Evolutionary conservation across 1,140 invertebrate genomes (phyloP).

Genomic region (Phymastichus coffea): DNA sequence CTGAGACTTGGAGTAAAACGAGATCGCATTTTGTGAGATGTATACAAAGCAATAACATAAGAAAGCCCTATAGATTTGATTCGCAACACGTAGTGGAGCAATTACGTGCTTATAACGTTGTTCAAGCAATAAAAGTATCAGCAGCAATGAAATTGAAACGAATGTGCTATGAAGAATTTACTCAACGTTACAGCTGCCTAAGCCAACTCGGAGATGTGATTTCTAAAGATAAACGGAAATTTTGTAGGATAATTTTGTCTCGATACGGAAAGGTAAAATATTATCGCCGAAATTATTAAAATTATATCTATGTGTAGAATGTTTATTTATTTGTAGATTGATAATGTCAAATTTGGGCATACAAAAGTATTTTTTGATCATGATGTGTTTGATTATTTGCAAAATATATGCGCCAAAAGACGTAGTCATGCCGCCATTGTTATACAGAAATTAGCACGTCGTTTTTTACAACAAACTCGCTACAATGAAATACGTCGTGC

Average conservation of each 20-base stretch:
- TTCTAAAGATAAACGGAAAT: slow-evolving; percentile 71
- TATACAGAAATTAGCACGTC: slow-evolving; percentile 87
- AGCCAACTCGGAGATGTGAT: slow-evolving; percentile 77
- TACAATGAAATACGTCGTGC: slow-evolving; percentile 70
- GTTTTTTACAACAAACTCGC: slow-evolving; percentile 74
- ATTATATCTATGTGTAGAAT: too few species aligned
- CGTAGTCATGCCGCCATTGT: slow-evolving; percentile 83
- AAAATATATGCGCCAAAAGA: slow-evolving; percentile 86
- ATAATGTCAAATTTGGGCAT: slow-evolving; percentile 95
- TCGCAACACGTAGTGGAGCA: slow-evolving; percentile 90
- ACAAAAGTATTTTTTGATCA: slow-evolving; percentile 98
- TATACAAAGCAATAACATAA: slow-evolving; percentile 97
- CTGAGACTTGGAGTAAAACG: slow-evolving; percentile 91
- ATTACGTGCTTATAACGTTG: slow-evolving; percentile 91
- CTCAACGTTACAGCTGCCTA: slow-evolving; percentile 84
- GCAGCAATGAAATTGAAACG: slow-evolving; percentile 95
- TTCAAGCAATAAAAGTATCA: slow-evolving; percentile 96
- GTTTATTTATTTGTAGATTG: slow-evolving; percentile 69
- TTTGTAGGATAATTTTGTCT: slow-evolving; percentile 50
- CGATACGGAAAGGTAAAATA: neutral
- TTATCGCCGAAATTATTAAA: too few species aligned
- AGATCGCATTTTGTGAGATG: slow-evolving; percentile 98
- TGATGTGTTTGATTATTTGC: slow-evolving; percentile 94
- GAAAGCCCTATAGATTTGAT: slow-evolving; percentile 86
- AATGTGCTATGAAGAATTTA: slow-evolving; percentile 92